A percentile compares a stretch with the other conserved stretches of the same genome.
Evolutionary conservation across 2,797 vertebrate genomes (phyloP).

Genomic region (Danio choprae): DNA sequence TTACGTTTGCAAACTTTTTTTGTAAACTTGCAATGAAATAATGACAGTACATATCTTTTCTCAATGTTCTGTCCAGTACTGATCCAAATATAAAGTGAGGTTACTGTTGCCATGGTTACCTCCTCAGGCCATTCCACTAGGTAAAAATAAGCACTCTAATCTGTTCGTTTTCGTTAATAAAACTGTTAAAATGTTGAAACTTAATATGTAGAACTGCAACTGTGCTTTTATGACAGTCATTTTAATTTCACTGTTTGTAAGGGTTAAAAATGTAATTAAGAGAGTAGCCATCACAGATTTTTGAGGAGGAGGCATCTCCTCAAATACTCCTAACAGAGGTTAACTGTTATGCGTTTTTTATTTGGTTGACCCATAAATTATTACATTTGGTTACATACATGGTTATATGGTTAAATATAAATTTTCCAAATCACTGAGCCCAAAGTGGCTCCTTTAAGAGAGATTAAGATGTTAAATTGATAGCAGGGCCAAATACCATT

Average conservation of each 20-base stretch:
- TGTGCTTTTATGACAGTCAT: not conserved
- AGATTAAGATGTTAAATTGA: no score
- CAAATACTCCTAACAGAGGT: not conserved
- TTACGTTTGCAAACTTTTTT: not conserved
- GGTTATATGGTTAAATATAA: not conserved
- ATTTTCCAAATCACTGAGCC: not conserved
- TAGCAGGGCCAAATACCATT: no score
- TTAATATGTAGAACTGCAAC: not conserved
- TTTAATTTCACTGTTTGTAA: not conserved
- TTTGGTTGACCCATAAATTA: not conserved
- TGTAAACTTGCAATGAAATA: not conserved
- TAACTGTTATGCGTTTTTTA: not conserved
- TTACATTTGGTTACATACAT: not conserved
- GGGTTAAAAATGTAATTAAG: not conserved
- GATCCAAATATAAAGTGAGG: not conserved
- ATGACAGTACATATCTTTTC: not conserved
- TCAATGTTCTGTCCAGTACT: not conserved
- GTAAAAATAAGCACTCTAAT: slow-evolving; percentile 16
- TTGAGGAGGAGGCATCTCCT: not conserved
- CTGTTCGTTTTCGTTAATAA: not conserved
- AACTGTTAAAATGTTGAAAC: not conserved
- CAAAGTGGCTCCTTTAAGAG: no score
- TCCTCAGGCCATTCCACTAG: not conserved
- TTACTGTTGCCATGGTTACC: not conserved
- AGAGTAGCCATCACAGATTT: not conserved